Base-by-base conservation (phyloP, 2,888 invertebrate genomes). In the Tetropium fuscum region DNA sequence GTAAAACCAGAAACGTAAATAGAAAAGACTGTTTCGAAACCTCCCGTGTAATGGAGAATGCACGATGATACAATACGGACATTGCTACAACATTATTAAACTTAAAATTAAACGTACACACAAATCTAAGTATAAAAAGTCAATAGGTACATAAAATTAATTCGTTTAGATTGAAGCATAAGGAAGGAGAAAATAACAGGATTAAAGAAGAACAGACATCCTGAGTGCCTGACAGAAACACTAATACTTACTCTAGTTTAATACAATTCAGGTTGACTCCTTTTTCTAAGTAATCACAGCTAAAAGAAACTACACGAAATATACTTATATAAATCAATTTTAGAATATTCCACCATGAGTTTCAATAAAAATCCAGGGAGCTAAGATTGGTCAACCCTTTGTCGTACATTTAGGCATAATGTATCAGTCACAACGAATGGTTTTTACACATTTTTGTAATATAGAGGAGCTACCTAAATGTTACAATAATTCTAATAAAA, bases 391-490 rank as follows among this genome's bases (percentile, higher is more conserved):
- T 57, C 54, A 58, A 62, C 55, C 34, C 25, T 44, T 56, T 45
- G 32, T 54, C 41, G 43, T 66, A 66, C 64, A 65, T 58, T 66
- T 70, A 70, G 70, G 70, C 68, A 63, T 61, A 65, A 66, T 64
- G 54, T 64, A 62, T 70, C 70, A 70, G 68, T 70, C 70, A 66
- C 68, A 67, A 67, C 66, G 61, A 61, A 53, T 58, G 5, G 36
- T 57, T 56, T 38, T 27, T 40, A 44, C 34, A 36, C 34, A 25
- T 45, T 10, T 55, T 57, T 19, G 45, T 34, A 51, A 56, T 30
- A 45, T 18, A 51, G 47, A 49, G 53, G 34, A 53, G 43, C 53
- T 60, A 48, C 20, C 47, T 60, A 60, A 48, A 54, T 38, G 18
- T 32, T 13, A 25, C 27, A 40, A 36, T 38, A 41, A 13, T 56